These are phyloP conservation scores for Lophotriccus pileatus DNA, from an alignment of 2,797 vertebrate genomes.

Conservation along the genomic window DNA sequence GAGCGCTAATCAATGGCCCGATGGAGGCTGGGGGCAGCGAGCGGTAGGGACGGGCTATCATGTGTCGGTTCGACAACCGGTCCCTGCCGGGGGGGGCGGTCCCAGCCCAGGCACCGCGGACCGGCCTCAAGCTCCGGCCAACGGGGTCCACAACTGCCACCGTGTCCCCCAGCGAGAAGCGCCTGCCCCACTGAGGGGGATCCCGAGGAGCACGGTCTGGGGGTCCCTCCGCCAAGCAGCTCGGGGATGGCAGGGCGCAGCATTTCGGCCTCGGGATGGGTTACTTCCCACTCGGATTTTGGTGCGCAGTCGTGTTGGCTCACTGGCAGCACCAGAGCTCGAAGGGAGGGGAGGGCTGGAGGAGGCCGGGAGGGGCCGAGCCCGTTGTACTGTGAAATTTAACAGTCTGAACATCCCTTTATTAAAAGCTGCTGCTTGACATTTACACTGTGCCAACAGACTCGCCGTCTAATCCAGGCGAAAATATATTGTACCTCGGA, in stretches of 20 bases:
- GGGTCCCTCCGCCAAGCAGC: not conserved
- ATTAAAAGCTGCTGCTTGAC: constrained; percentile 77
- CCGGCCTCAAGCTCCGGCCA: too few species aligned
- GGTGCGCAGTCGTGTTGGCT: not conserved
- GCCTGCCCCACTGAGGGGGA: too few species aligned
- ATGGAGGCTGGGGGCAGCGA: constrained; percentile 78
- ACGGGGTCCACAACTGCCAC: not conserved
- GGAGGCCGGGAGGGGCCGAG: not conserved
- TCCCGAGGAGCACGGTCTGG: not conserved
- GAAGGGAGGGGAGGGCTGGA: not conserved
- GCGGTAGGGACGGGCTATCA: constrained; percentile 81
- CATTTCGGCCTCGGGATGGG: not conserved
- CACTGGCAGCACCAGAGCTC: not conserved
- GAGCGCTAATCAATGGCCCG: constrained; percentile 87
- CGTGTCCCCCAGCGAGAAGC: not conserved
- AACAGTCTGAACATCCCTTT: constrained; percentile 74
- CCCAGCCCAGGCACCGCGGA: not conserved
- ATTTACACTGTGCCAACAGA: constrained; percentile 76
- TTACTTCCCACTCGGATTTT: not conserved
- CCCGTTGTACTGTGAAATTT: constrained; percentile 58
- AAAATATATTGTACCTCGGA: constrained; percentile 54
- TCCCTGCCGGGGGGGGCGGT: constrained; percentile 67
- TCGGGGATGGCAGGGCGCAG: not conserved
- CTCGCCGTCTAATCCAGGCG: constrained; percentile 68
- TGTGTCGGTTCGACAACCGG: constrained; percentile 75